These are phyloP conservation scores for Muschampia plurimacula DNA, from an alignment of 2,888 invertebrate species.

Conservation along the genomic window DNA sequence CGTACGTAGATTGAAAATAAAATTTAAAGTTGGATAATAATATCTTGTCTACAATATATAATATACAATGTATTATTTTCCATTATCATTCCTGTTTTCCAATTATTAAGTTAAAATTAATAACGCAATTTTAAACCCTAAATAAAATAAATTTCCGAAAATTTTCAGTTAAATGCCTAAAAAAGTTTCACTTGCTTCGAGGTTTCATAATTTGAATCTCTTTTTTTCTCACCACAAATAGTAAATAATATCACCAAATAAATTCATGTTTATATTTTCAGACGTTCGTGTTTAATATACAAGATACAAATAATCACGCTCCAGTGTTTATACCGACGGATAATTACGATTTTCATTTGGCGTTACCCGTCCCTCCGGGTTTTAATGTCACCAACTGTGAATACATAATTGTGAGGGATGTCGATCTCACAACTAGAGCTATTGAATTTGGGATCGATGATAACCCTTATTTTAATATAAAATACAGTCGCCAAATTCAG, in stretches of 20 bases:
- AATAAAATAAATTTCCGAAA: too few species aligned
- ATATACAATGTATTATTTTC: too few species aligned
- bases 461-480: constrained; percentile 70
- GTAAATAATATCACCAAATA: neutral
- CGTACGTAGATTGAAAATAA: too few species aligned
- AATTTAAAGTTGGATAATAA: too few species aligned
- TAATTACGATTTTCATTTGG: constrained; percentile 67
- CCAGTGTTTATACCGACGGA: constrained; percentile 67
- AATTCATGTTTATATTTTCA: constrained; percentile 56
- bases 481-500: constrained; percentile 55
- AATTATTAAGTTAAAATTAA: too few species aligned
- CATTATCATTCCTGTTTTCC: too few species aligned
- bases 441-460: constrained; percentile 69
- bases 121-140: too few species aligned
- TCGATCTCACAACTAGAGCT: constrained; percentile 79
- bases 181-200: too few species aligned
- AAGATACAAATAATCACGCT: constrained; percentile 79
- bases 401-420: constrained; percentile 75
- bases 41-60: too few species aligned
- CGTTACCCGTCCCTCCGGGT: constrained; percentile 78
- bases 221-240: neutral
- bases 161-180: too few species aligned
- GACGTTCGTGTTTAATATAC: constrained; percentile 66
- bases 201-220: too few species aligned
- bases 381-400: constrained; percentile 71